These are phyloP conservation scores for Haliclona indistincta DNA, from an alignment of 37 sponge, comb jelly and placozoan genomes.

Conservation along the genomic window DNA sequence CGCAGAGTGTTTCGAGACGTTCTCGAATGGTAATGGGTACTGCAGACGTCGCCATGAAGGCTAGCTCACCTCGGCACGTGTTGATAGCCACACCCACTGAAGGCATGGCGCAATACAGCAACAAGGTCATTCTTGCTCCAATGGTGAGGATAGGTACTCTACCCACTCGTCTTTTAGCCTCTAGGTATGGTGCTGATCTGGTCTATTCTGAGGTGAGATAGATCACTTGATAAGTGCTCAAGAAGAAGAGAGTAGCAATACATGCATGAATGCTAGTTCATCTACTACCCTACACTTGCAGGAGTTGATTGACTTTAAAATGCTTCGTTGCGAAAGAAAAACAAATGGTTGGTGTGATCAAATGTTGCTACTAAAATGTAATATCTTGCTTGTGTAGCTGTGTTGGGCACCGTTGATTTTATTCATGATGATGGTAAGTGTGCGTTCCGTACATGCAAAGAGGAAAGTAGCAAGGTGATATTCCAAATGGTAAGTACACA, in stretches of 20 bases:
- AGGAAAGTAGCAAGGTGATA: conserved; percentile 74
- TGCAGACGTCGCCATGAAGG: not conserved
- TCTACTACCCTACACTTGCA: not conserved
- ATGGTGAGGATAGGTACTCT: conserved; percentile 97
- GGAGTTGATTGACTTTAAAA: too few species aligned
- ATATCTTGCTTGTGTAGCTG: conserved; percentile 36
- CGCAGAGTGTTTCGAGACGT: not conserved
- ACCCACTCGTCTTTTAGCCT: conserved; percentile 84
- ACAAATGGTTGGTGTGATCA: too few species aligned
- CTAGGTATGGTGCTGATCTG: conserved; percentile 91
- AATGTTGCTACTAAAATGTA: too few species aligned
- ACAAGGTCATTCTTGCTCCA: conserved; percentile 91
- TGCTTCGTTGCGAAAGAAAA: too few species aligned
- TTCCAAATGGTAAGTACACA: conserved; percentile 88
- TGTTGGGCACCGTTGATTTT: conserved; percentile 90
- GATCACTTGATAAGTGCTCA: not conserved
- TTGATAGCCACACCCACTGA: not conserved
- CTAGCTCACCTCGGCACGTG: not conserved
- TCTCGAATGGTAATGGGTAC: not conserved
- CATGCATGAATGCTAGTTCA: not conserved
- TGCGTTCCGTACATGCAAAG: conserved; percentile 83
- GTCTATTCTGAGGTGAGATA: conserved; percentile 89
- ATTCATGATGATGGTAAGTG: conserved; percentile 69
- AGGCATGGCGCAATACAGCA: conserved; percentile 27
- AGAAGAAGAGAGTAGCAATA: not conserved